Evolutionary conservation across 2,797 vertebrate genomes (phyloP), one percentile per base, ranked within the genome.

Genomic region (Coregonus sp.): DNA sequence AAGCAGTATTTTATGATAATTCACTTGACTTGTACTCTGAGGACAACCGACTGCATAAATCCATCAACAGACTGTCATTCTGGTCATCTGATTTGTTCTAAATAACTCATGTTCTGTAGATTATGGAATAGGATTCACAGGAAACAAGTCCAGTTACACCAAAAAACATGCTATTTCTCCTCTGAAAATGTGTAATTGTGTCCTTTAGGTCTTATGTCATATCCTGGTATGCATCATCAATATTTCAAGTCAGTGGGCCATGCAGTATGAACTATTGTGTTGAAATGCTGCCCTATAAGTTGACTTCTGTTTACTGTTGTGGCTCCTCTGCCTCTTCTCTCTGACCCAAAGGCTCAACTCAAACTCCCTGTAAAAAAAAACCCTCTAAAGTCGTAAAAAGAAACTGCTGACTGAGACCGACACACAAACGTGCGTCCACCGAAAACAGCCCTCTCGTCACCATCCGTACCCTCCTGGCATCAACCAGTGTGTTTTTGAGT

Each of bases 401-500:
- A 59, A 59, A 59, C 31, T 33, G 65, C 65, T 67, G 11, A 31
- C 65, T 14, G 65, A 15, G 25, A 15, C 31, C 35, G 65, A 15
- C 4, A 29, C 29, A 4, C 4, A 31, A 31, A 31, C 12, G 2
- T 31, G 65, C 25, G 4, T 31, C 65, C 31, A 3, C 4, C 11
- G 12, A 47, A 47, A 9, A 47, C 25, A 7, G 69, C 4, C 9
- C 9, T 40, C 1, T 6, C 3, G 37, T 70, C 69, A 18, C 14
- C 18, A 18, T 37, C 18, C 69, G 51, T 75, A 78, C 84, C 73
- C 89, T 70, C 88, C 91, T 92, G 91, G 92, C 93, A 92, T 86
- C 89, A 88, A 89, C 89, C 90, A 81, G 91, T 89, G 89, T 87
- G 78, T 89, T 89, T 91, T 76, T 91, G 83, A 88, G 86, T 80